phyloP scores from a whole-genome alignment of 2,113 vertebrate genomes.

The Tricholaema leucomelas region DNA sequence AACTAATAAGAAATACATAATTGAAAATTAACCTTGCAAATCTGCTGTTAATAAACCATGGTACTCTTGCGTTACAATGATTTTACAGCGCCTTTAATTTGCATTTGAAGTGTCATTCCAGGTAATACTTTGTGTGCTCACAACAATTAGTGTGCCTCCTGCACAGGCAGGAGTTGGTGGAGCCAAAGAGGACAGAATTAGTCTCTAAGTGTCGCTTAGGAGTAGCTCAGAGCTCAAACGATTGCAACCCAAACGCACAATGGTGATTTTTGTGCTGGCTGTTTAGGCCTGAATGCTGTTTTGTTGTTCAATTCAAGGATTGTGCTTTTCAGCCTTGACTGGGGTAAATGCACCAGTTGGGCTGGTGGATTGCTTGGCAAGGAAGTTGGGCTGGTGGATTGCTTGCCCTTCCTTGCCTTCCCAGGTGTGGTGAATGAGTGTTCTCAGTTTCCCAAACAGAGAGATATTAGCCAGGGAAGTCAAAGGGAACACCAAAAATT shows the following conservation, averaged over 20 bases:
- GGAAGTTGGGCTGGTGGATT: neutral
- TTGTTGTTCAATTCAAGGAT: slow-evolving; percentile 47
- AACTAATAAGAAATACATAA: slow-evolving; percentile 77
- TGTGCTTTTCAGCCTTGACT: neutral
- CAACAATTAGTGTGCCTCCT: neutral
- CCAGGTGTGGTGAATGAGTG: neutral
- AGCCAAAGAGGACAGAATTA: neutral
- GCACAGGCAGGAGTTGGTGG: neutral
- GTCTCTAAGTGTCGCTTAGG: too few relatives aligned
- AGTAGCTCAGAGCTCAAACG: neutral
- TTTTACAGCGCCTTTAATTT: slow-evolving; percentile 59
- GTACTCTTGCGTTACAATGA: slow-evolving; percentile 56
- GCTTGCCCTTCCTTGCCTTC: neutral
- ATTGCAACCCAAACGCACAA: neutral
- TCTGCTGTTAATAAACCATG: slow-evolving; percentile 71
- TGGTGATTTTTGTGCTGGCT: slow-evolving; percentile 35
- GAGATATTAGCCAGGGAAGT: too few relatives aligned
- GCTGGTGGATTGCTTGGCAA: neutral
- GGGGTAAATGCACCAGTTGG: neutral
- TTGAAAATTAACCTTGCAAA: slow-evolving; percentile 78
- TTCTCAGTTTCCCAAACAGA: too few relatives aligned
- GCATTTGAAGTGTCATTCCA: slow-evolving; percentile 62
- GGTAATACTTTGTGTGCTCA: slow-evolving; percentile 49
- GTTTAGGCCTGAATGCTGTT: slow-evolving; percentile 32
- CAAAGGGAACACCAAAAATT: too few relatives aligned